Conservation (phyloP, 2,113 vertebrate species). For the Chaetodon trifascialis region DNA sequence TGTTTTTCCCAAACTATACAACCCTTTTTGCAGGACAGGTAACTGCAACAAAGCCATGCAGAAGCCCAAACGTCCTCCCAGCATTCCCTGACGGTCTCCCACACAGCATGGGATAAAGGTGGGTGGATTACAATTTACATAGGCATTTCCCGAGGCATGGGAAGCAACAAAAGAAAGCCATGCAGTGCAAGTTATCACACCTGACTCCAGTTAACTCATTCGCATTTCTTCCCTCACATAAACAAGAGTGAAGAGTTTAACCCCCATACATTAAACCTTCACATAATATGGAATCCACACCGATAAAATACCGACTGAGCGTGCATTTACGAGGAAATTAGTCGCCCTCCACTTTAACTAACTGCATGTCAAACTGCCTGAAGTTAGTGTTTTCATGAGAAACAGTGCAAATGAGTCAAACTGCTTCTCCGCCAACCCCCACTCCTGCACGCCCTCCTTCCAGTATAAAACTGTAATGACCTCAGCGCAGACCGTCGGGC, state of each 20-base stretch:
- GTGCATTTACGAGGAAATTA: constrained; percentile 23
- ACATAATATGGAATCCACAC: background rate
- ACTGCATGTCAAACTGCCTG: constrained; percentile 39
- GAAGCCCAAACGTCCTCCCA: constrained; percentile 28
- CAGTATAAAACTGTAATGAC: constrained; percentile 67
- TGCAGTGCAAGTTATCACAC: constrained; percentile 18
- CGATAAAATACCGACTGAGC: constrained; percentile 15
- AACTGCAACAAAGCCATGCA: background rate
- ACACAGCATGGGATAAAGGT: constrained; percentile 35
- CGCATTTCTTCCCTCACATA: background rate
- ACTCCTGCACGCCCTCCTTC: constrained; percentile 34
- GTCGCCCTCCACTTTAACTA: background rate
- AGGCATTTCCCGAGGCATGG: constrained; percentile 54
- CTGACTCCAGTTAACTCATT: constrained; percentile 35
- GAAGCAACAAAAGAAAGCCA: constrained; percentile 19
- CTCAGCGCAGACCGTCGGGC: constrained; percentile 64
- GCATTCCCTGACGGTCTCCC: constrained; percentile 33
- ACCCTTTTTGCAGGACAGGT: constrained; percentile 1
- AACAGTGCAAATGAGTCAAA: constrained; percentile 27
- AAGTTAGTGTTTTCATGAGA: constrained; percentile 45
- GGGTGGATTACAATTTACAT: constrained; percentile 50
- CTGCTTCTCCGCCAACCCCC: constrained; percentile 17
- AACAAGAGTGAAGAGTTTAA: constrained; percentile 12
- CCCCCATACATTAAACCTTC: constrained; percentile 1
- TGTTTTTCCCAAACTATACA: background rate